Base-by-base conservation (phyloP, 2,797 vertebrate species). In the Macropodus opercularis region DNA sequence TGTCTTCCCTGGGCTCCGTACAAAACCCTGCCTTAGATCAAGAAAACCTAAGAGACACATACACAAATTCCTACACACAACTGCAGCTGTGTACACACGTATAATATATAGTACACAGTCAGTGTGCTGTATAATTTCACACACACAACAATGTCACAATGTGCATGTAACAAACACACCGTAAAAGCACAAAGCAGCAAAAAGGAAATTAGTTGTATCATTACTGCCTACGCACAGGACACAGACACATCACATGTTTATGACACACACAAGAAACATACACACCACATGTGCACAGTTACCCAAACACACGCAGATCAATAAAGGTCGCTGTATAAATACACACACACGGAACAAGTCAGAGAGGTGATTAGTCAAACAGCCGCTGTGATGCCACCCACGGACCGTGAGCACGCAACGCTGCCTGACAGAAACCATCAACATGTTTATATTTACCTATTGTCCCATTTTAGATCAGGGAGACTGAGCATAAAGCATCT, bases 361-460 rank as follows among this genome's bases (percentile, higher is more conserved):
- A 53, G 43, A 3, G 18, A 58, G 63, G n/a, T 15, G 64, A 84
- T 68, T 73, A 72, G 63, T 85, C 72, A 75, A 71, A 81, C 64
- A 47, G 58, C 18, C 15, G 7, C 68, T 50, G 36, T 52, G 65
- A 79, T 74, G 72, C 80, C 87, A 67, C 86, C 84, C 83, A 86
- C 84, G 18, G 64, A 34, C 61, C 41, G 3, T 51, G 26, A 67
- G 32, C 48, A 47, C 31, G 22, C 48, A 75, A 47, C 40, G 14
- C 50, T 15, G 66, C 4, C 73, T 64, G 46, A 77, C 53, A 79
- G 72, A 86, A 75, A 83, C 74, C 75, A 59, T 80, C 58, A 75
- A 83, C 79, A 81, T 78, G 66, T 70, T 77, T 67, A 65, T 77
- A 79, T 84, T 86, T 77, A 83, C 50, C 74, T 52, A 77, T 56